Evolutionary conservation across 2,797 vertebrate species (phyloP), one percentile per base, ranked within the genome.

Genomic region (Macropodus opercularis): DNA sequence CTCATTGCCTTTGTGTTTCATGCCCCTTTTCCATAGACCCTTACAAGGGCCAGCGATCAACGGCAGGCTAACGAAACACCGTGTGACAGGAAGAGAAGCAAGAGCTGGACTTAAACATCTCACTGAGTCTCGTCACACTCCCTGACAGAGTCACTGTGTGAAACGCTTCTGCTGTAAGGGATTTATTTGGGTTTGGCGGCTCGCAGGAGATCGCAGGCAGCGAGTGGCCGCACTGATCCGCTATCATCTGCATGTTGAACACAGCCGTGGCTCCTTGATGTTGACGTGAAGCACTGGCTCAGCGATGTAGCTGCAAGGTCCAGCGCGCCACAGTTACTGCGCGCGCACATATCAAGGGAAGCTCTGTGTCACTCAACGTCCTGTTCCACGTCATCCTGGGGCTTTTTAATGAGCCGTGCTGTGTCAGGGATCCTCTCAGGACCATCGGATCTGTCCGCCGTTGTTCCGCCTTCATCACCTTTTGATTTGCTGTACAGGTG

Each of bases 1-100:
- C 79, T 80, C 78, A 39, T 78, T 81, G 76, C 69, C 75, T 87
- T 85, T 90, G 83, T 90, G 76, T 82, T 49, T 11, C 8, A 14
- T 46, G 65, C 56, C 61, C 39, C 41, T 32, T 58, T 79, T 79
- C 61, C 77, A 73, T 34, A 55, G 64, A 79, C 71, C 52, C 43
- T 32, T 60, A 58, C 69, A 59, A 72, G 2, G 14, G 59, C 34
- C 48, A 59, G 36, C 31, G 54, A 62, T 50, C 24, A 43, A 23
- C 51, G 42, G 46, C 48, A 57, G 39, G 44, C 5, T 3, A 42
- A 64, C 44, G 38, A 39, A 55, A 63, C 5, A 9, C 22, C 8
- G 51, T 34, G 34, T 38, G 23, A 58, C 41, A 51, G 49, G 42
- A 18, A 39, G n/a, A 40, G 24, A 48, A 40, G 36, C 22, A 24